Evolutionary conservation across 2,888 invertebrate genomes (phyloP), one percentile per base, ranked within the genome.

Genomic region (Himalopsyche anomala): DNA sequence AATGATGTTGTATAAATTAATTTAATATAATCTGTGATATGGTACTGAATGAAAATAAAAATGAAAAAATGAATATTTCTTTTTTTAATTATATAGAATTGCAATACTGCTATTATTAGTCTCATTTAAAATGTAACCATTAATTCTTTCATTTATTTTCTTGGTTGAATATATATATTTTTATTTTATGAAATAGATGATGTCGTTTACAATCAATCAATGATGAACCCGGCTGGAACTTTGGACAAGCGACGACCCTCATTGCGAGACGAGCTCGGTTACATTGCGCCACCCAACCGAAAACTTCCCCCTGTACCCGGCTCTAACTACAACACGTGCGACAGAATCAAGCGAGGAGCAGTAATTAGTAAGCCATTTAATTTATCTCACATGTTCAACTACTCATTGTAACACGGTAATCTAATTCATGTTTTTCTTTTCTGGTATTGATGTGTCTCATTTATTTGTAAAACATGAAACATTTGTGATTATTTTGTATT

Each of bases 271-370:
- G 98, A 98, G 91, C 94, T 98, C 54, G 98, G 98, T 85, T 98
- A 98, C 92, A 98, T 98, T 91, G 97, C 98, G 0, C 98, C 98
- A 38, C 98, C 98, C 84, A 98, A 98, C 92, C 94, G 98, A 90
- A 98, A 98, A 92, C 94, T 98, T 86, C 98, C 98, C 0, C 98
- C 98, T 38, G 98, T 98, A 9, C 98, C 98, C 84, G 98, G 98
- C 89, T 97, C 97, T 85, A 98, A 98, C 93, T 98, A 98, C 94
- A 98, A 97, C 92, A 98, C 98, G 51, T 98, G 98, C 92, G 98
- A 98, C 93, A 95, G 98, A 90, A 97, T 98, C 94, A 98, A 98
- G 94, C 95, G 98, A 93, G 97, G 97, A 95, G 97, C 96, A 92
- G 96, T 96, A 90, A 96, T 97, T 95, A 97, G 97, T 97, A 95